A percentile compares a stretch with the other conserved stretches of the same genome.
These are phyloP conservation scores for Pelosia muscerda DNA, from an alignment of 2,888 invertebrate genomes.

Conservation along the genomic window DNA sequence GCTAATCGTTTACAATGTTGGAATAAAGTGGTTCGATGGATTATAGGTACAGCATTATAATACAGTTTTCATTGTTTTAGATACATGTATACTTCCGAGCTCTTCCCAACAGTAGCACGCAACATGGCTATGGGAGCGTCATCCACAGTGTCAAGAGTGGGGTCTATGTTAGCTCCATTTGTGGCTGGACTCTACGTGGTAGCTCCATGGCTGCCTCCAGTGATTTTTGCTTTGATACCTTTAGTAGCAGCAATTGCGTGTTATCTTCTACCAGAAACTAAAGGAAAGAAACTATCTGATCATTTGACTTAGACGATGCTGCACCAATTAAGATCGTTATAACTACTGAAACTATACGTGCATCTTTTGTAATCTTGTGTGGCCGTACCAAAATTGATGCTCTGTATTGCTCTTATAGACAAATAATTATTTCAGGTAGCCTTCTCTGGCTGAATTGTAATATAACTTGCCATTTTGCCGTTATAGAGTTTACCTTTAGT, in stretches of 20 bases:
- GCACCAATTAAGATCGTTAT: not conserved
- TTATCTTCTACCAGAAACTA: constrained; percentile 58
- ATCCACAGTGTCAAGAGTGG: constrained; percentile 86
- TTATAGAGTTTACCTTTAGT: not conserved
- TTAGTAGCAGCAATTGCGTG: constrained; percentile 50
- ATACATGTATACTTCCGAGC: constrained; percentile 81
- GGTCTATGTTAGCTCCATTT: constrained; percentile 88
- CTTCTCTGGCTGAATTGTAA: not conserved
- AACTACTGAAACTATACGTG: not conserved
- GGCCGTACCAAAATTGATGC: not conserved
- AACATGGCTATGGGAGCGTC: constrained; percentile 87
- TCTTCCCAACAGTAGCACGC: constrained; percentile 87
- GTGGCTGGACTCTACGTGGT: constrained; percentile 66
- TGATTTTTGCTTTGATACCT: constrained; percentile 52
- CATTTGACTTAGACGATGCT: constrained; percentile 30
- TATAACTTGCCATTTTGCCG: constrained; percentile 1
- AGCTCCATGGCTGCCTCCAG: constrained; percentile 56
- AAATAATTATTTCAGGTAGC: not conserved
- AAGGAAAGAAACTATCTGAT: constrained; percentile 51
- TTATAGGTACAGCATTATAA: not conserved
- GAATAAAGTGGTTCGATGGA: too few relatives aligned
- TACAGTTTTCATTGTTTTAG: constrained; percentile 39
- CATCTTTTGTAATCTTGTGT: not conserved
- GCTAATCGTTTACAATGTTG: too few relatives aligned
- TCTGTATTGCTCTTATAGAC: not conserved